Conservation (phyloP, 1,140 invertebrate species). For the Macrobrachium rosenbergii region DNA sequence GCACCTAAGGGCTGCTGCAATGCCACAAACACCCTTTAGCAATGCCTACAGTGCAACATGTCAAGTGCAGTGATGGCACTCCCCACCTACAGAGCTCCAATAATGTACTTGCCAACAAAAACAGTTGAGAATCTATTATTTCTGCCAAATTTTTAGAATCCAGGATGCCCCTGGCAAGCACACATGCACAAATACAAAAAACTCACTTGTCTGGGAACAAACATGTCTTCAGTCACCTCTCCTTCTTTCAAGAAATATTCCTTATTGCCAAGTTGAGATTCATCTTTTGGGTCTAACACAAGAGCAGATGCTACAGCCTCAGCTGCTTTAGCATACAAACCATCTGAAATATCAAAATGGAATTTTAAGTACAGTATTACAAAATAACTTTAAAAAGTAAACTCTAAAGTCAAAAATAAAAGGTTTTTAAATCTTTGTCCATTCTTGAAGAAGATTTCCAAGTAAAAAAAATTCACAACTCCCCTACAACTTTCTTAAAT, state of each 20-base stretch:
- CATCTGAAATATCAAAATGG: constrained; percentile 20
- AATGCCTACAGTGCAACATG: no score
- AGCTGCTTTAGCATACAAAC: constrained; percentile 15
- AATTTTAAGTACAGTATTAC: not conserved
- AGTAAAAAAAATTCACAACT: not conserved
- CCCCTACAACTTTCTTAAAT: not conserved
- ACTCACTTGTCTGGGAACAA: constrained; percentile 41
- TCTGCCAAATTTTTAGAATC: not conserved
- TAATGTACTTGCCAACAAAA: no score
- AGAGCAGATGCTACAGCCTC: constrained; percentile 45
- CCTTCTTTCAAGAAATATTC: constrained; percentile 29
- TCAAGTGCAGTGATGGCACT: no score
- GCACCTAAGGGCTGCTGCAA: no score
- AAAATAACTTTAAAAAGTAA: not conserved
- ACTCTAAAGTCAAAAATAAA: not conserved
- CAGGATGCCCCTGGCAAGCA: not conserved
- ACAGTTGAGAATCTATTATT: not conserved
- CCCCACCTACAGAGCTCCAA: no score
- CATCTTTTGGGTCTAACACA: constrained; percentile 8
- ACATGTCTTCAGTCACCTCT: constrained; percentile 25
- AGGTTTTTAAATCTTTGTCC: not conserved
- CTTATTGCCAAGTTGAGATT: constrained; percentile 39
- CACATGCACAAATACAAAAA: not conserved
- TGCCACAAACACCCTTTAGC: no score
- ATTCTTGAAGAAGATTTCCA: not conserved